Evolutionary conservation across 92 coral and sea anemone species (phyloP).

Genomic region (Pocillopora grandis): DNA sequence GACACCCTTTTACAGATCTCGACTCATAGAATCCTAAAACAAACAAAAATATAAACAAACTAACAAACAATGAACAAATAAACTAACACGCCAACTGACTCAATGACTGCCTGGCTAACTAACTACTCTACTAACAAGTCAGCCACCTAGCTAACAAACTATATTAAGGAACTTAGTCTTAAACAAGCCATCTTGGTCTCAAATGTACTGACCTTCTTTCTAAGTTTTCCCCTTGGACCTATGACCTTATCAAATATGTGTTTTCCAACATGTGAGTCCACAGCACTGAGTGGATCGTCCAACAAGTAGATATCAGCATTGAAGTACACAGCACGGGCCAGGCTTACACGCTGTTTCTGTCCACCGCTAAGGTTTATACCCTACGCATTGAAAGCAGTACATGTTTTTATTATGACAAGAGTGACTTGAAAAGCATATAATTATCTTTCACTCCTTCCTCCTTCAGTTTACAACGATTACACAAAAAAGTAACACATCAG

Average conservation of each 20-base stretch:
- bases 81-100: no score
- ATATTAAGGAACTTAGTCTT: not conserved
- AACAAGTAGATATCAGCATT: slow-evolving; percentile 86
- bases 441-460: no score
- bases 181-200: not conserved
- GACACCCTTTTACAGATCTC: no score
- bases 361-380: slow-evolving; percentile 98
- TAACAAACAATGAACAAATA: no score
- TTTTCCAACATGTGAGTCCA: slow-evolving; percentile 92
- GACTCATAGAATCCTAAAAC: no score
- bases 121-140: no score
- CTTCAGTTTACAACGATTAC: no score
- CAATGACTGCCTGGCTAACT: no score
- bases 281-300: slow-evolving; percentile 98
- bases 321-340: slow-evolving; percentile 93
- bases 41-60: no score
- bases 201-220: slow-evolving; percentile 56
- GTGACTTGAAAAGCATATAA: no score
- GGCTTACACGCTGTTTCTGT: slow-evolving; percentile 93
- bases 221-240: slow-evolving; percentile 84
- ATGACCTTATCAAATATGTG: slow-evolving; percentile 95
- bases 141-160: no score
- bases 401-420: not conserved
- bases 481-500: no score
- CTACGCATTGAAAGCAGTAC: slow-evolving; percentile 5